Evolutionary conservation across 2,797 vertebrate genomes (phyloP), one percentile per base, ranked within the genome.

Genomic region (Odontamblyopus lacepedii): DNA sequence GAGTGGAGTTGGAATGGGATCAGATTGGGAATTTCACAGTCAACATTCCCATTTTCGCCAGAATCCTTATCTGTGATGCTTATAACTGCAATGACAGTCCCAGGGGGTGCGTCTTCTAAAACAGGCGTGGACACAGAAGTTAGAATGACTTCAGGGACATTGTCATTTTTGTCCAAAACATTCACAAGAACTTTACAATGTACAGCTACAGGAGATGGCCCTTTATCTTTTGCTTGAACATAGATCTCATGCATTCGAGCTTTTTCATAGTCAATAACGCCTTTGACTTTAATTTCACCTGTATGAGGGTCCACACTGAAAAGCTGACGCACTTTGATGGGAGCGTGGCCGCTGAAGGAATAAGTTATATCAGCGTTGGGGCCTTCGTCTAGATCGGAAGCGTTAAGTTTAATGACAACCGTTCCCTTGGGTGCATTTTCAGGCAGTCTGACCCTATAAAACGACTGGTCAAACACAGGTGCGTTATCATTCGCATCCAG

Each of bases 401-500:
- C 97, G 0, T 98, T 97, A 16, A 98, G 91, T 63, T 92, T 93
- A 23, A 96, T 94, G 35, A 97, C 94, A 59, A 96, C 88, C 0
- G 95, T 95, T 13, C 96, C 96, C 0, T 89, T 90, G 0, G 93
- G 93, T 4, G 93, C 93, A 69, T 95, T 95, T 77, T 98, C 96
- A 0, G 91, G 87, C 1, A 99, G 89, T 70, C 92, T 93, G 19
- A 96, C 94, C 0, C 93, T 88, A 0, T 98, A 97, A 0, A 95
- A 92, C 0, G 95, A 89, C 87, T 93, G 95, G 35, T 97, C 96
- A 53, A 98, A 97, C 70, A 92, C 89, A 0, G 97, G 96, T n/a
- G 95, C 94, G 0, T 98, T 98, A 69, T 98, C 96, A 0, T 98
- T 98, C 0, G 95, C 95, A 0, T 98, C 96, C 63, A 97, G 82